Base-by-base conservation (phyloP, 2,888 invertebrate species). In the Synergus japonicus region DNA sequence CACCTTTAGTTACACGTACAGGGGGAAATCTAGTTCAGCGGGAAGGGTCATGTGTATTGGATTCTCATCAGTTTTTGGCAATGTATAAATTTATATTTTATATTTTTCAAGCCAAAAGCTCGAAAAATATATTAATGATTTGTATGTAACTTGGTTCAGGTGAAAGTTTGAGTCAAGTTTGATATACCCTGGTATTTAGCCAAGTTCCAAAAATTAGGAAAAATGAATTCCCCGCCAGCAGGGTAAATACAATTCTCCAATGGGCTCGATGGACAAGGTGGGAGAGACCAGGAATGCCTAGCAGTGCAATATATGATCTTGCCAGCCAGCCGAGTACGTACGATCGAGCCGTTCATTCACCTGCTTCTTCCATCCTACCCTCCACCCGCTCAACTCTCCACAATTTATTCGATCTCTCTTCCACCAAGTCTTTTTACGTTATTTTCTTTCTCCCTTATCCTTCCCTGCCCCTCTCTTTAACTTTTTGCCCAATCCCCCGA, bases 291-390 rank as follows among this genome's bases (percentile, higher is more conserved):
- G 79, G 82, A 82, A 81, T 82, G 82, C 80, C 82, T 81, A 79
- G 78, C 85, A 83, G 83, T 84, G 84, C 85, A 83, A 85, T 84
- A 83, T 85, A 83, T 83, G 84, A 85, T 84, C 82, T 80, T 79
- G 81, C 84, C 83, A 79, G 82, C 82, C 81, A 77, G 82, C 79
- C 81, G 81, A 79, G 79, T 82, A 83, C 83, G 80, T 80, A 80
- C 83, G 83, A 83, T 83, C 84, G 81, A 80, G 83, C 80, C 82
- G 83, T 84, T 84, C 84, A 84, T 83, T 84, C 84, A 84, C 84
- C 84, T 84, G 84, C 84, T 84, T 37, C 76, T 63, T 76, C 22
- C 76, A 60, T 76, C 76, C 18, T n/a, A 22, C 76, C 76, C 44
- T 46, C 44, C 67, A 67, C 67, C 44, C 76, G 29, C 43, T 77